Evolutionary conservation across 2,797 vertebrate genomes (phyloP).

Genomic region (Parauchenoglanis ngamensis): DNA sequence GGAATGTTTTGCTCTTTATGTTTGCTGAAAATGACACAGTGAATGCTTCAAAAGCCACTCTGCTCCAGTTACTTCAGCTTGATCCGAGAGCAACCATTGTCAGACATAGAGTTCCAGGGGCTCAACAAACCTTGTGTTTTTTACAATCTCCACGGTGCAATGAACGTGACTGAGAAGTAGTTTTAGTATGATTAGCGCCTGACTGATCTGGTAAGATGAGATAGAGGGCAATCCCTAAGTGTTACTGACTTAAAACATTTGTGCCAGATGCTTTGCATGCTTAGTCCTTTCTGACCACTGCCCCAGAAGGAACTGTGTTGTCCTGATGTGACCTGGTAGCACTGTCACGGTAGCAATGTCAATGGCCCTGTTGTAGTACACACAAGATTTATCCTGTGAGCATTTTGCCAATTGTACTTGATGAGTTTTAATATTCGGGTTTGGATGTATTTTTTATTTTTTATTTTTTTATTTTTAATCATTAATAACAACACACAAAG

Average conservation of each 20-base stretch:
- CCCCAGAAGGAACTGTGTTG: constrained; percentile 33
- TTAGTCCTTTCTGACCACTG: constrained; percentile 10
- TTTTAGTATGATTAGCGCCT: constrained; percentile 31
- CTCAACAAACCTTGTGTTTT: background rate
- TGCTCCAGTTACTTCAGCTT: constrained; percentile 55
- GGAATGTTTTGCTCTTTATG: constrained; percentile 53
- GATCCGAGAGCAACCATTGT: constrained; percentile 20
- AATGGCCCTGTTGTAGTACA: constrained; percentile 53
- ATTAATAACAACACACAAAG: constrained; percentile 60
- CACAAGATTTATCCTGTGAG: constrained; percentile 56
- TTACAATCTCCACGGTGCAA: background rate
- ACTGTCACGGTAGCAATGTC: constrained; percentile 50
- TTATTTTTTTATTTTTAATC: constrained; percentile 42
- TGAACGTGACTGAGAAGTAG: constrained; percentile 3
- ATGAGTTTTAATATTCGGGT: constrained; percentile 24
- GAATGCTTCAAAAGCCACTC: constrained; percentile 50
- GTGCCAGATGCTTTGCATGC: constrained; percentile 29
- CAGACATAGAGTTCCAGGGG: constrained; percentile 1
- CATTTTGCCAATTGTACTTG: constrained; percentile 51
- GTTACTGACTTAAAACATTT: constrained; percentile 56
- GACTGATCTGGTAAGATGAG: constrained; percentile 9
- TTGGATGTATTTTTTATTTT: constrained; percentile 22
- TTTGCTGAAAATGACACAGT: constrained; percentile 49
- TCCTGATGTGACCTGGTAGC: constrained; percentile 60
- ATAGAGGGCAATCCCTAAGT: constrained; percentile 25